These are phyloP conservation scores for Goniozus legneri DNA, from an alignment of 1,140 invertebrate genomes.

Conservation along the genomic window DNA sequence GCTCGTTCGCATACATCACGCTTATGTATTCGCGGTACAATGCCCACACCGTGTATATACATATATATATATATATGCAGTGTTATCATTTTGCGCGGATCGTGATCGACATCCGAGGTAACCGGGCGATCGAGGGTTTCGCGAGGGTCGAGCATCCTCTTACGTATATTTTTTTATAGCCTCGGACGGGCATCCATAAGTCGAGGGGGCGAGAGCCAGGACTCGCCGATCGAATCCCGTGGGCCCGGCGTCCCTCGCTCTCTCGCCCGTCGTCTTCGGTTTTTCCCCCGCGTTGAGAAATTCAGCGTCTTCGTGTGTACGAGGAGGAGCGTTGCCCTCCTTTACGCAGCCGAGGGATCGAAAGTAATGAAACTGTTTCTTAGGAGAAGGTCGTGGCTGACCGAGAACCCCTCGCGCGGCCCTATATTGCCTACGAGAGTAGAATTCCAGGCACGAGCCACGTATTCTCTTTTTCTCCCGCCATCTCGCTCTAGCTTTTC, in stretches of 20 bases:
- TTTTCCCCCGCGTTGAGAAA: slow-evolving; percentile 22
- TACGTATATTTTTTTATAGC: background rate
- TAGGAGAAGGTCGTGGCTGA: background rate
- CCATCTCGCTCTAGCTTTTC: too few relatives aligned
- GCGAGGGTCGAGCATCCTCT: background rate
- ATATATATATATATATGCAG: too few relatives aligned
- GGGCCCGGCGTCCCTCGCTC: slow-evolving; percentile 18
- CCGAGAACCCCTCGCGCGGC: slow-evolving; percentile 2
- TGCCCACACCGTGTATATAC: too few relatives aligned
- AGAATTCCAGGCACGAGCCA: slow-evolving; percentile 16
- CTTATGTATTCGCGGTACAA: too few relatives aligned
- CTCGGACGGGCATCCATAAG: slow-evolving; percentile 2
- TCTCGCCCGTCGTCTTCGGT: slow-evolving; percentile 19
- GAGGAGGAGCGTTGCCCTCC: slow-evolving; percentile 4
- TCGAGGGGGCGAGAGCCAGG: slow-evolving; percentile 1
- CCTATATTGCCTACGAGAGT: slow-evolving; percentile 26
- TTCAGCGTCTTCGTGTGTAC: slow-evolving; percentile 18
- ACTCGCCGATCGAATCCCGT: slow-evolving; percentile 18
- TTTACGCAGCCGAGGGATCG: slow-evolving; percentile 9
- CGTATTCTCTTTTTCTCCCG: slow-evolving; percentile 3
- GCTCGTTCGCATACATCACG: too few relatives aligned
- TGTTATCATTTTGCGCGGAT: too few relatives aligned
- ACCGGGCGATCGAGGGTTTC: too few relatives aligned
- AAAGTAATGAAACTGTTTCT: slow-evolving; percentile 24
- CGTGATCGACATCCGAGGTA: too few relatives aligned